Base-by-base conservation (phyloP, 2,113 vertebrate species). In the Opisthocomus hoazin region DNA sequence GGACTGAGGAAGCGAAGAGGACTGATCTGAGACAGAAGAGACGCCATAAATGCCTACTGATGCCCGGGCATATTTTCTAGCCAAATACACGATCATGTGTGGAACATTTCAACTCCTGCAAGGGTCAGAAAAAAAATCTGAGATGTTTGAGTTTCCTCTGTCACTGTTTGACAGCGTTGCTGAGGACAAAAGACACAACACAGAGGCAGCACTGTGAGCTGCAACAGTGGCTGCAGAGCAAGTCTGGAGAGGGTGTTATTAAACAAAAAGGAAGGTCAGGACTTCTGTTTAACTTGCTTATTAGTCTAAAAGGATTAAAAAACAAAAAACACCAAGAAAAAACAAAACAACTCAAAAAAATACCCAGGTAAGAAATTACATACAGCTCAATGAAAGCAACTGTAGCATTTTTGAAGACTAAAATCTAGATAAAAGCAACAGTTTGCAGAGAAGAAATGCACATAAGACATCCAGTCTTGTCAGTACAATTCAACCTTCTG, bases 401-500 rank as follows among this genome's bases (percentile, higher is more conserved):
- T 1, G 9, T 0, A 66, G 16, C 14, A 11, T 54, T 81, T 88
- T 22, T 32, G 7, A 73, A 56, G 23, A 61, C 19, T 48, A 63
- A 54, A 58, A 81, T 6, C 2, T 6, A 50, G 57, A 11, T 53
- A 27, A 61, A 73, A 70, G 43, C 32, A 92, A 57, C 1, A 37
- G 26, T 34, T 65, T 13, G 58, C 37, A 87, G 68, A 39, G 48
- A 43, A 60, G 26, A 71, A 84, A 71, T 3, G 36, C n/a, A 66
- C 1, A 0, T 8, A 45, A 41, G 37, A 15, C 5, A 70, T 14
- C 5, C 1, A 65, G 10, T 3, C 11, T 74, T 15, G 26, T 37
- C 22, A 34, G 6, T 0, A n/a, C 22, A 36, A 15, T 8, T 43
- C 20, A n/a, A 50, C 8, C 18, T 68, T 39, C 17, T 4, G 6